Percentiles rank a stretch among this genome's conserved stretches.
Conservation (phyloP, 2,113 vertebrate genomes). For the Phasianus colchicus region DNA sequence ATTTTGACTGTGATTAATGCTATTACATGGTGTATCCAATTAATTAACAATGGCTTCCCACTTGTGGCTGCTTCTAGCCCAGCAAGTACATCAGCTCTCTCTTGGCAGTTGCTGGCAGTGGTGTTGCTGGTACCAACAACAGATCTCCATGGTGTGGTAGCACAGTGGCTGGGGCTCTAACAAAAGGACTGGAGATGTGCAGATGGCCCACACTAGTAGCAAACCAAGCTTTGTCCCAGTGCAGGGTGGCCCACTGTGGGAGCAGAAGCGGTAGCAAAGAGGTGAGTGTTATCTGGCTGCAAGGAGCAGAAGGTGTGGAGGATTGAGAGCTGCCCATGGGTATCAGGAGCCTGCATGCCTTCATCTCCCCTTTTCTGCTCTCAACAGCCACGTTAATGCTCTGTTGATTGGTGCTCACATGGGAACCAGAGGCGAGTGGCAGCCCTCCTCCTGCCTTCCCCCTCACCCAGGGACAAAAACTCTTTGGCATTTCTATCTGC, state of each 20-base stretch:
- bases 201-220: accelerated
- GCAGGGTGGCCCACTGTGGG: background rate
- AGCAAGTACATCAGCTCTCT: background rate
- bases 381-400: background rate
- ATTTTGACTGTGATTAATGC: constrained; percentile 50
- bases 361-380: background rate
- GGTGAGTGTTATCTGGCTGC: background rate
- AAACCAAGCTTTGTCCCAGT: background rate
- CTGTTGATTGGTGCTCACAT: background rate
- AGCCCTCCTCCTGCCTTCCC: background rate
- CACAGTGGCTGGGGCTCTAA: background rate
- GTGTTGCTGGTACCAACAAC: background rate
- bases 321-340: background rate
- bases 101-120: background rate
- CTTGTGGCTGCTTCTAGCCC: background rate
- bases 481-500: background rate
- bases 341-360: accelerated
- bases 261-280: background rate
- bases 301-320: background rate
- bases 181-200: background rate
- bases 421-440: background rate
- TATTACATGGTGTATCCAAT: constrained; percentile 6
- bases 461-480: background rate
- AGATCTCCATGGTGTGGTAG: background rate
- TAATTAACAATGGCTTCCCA: constrained; percentile 53